Evolutionary conservation across 2,113 vertebrate species (phyloP).

Genomic region (Syrrhaptes paradoxus): DNA sequence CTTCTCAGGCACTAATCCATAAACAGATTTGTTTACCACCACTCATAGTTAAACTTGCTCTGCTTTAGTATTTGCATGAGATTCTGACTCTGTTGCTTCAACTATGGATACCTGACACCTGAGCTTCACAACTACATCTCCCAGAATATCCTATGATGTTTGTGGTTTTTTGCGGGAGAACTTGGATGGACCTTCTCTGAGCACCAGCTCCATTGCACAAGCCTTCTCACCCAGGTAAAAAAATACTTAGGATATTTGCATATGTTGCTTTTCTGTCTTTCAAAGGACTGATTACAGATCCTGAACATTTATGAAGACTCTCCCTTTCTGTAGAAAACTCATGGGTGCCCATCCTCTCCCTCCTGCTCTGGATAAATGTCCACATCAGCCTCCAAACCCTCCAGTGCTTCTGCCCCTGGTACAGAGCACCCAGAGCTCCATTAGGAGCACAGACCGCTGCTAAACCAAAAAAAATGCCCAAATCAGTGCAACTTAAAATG

Average conservation of each 20-base stretch:
- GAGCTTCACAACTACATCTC: neutral
- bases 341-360: neutral
- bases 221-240: neutral
- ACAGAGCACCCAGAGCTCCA: neutral
- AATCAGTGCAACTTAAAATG: neutral
- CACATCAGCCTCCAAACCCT: neutral
- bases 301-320: neutral
- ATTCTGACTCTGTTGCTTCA: neutral
- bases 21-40: neutral
- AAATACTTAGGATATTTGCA: neutral
- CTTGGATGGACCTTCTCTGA: neutral
- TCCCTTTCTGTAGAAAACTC: neutral
- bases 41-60: neutral
- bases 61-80: neutral
- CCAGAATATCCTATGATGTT: neutral
- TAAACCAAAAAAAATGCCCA: neutral
- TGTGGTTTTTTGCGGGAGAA: neutral
- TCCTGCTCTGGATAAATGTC: neutral
- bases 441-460: rapidly evolving
- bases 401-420: neutral
- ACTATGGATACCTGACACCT: neutral
- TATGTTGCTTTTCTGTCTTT: neutral
- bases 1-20: slow-evolving; percentile 27
- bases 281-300: neutral
- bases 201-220: neutral